A percentile compares a stretch with the other conserved stretches of the same genome.
Conservation (phyloP, 2,888 invertebrate species). For the Coleophora deauratella region DNA sequence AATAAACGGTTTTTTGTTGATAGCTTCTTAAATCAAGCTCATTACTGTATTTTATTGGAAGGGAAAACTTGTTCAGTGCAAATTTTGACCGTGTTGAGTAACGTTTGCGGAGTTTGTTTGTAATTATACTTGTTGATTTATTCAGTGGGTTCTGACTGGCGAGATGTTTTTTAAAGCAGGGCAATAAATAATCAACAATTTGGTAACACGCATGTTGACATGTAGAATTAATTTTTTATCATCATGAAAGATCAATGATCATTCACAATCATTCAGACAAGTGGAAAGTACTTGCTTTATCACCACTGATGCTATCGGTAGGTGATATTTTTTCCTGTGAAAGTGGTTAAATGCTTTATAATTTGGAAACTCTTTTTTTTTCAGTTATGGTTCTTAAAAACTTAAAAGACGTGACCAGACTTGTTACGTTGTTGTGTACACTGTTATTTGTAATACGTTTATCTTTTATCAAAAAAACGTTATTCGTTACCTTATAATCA, state of each 20-base stretch:
- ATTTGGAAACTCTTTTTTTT: too few species aligned
- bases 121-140: constrained; percentile 3
- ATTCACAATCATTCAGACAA: neutral
- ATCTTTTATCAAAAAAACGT: too few species aligned
- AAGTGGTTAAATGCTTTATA: too few species aligned
- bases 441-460: too few species aligned
- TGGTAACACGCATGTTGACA: neutral
- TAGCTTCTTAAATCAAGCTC: constrained; percentile 27
- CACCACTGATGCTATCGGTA: too few species aligned
- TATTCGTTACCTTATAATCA: too few species aligned
- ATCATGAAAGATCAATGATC: neutral
- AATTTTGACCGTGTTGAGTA: constrained; percentile 6
- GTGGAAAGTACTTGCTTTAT: neutral
- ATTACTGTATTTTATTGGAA: constrained; percentile 17
- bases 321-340: too few species aligned
- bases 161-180: constrained; percentile 1
- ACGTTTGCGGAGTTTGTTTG: constrained; percentile 1
- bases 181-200: constrained; percentile 3
- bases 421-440: too few species aligned
- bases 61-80: constrained; percentile 6
- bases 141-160: neutral
- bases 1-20: constrained; percentile 29
- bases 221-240: neutral
- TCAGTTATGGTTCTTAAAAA: too few species aligned
- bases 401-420: too few species aligned